Percentiles rank a stretch among this genome's conserved stretches.
Evolutionary conservation across 2,888 invertebrate genomes (phyloP).

Genomic region (Poecilus cupreus): DNA sequence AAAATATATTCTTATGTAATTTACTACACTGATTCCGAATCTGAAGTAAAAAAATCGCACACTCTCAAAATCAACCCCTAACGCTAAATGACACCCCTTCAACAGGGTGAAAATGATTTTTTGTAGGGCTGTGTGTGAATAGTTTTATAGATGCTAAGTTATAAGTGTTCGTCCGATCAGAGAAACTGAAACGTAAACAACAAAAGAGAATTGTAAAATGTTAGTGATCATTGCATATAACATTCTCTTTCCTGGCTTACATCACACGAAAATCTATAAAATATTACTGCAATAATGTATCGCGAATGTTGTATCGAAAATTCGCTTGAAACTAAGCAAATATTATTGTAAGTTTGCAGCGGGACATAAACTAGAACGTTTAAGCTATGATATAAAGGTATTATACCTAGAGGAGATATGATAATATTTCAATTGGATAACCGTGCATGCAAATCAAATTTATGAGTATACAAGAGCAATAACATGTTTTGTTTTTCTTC

Average conservation of each 20-base stretch:
- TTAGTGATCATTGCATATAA: background rate
- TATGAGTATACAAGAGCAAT: background rate
- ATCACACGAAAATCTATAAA: background rate
- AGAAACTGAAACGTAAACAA: no score
- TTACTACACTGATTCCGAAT: no score
- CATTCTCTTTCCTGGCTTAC: background rate
- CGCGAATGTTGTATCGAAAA: background rate
- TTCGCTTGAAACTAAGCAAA: slow-evolving; percentile 2
- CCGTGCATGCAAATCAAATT: background rate
- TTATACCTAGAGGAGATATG: background rate
- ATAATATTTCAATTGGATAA: background rate
- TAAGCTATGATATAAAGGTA: background rate
- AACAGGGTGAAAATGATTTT: no score
- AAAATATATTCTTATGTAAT: no score
- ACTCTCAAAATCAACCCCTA: no score
- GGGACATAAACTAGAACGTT: background rate
- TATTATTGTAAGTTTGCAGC: background rate
- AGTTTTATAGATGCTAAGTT: no score
- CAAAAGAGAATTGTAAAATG: no score
- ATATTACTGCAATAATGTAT: background rate
- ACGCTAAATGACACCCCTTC: no score
- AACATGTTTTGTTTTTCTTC: no score
- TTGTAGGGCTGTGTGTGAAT: no score
- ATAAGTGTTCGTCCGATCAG: no score
- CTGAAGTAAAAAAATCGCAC: no score